Conservation (phyloP, 2,113 vertebrate genomes). For the Phylloscopus trochilus region DNA sequence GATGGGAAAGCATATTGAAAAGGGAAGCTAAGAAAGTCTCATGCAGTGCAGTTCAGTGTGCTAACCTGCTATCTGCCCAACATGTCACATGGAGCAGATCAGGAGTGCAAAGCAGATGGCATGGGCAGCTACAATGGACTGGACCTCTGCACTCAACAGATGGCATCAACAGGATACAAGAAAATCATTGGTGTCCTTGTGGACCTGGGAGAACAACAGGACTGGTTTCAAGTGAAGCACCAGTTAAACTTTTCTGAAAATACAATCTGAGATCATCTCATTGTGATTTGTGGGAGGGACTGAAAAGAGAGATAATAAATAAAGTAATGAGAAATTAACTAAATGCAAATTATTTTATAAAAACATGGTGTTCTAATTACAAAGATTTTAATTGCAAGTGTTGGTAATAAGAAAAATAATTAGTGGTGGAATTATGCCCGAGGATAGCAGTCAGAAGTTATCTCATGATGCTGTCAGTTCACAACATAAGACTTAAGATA, state of each 20-base stretch:
- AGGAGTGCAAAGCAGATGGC: conserved; percentile 19
- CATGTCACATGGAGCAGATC: not conserved
- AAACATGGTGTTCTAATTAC: conserved; percentile 43
- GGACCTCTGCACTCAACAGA: conserved; percentile 41
- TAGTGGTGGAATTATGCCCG: conserved; percentile 37
- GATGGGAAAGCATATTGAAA: not conserved
- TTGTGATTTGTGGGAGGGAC: conserved; percentile 9
- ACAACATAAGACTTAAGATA: not conserved
- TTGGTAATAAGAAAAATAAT: conserved; percentile 61
- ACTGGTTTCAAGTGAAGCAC: not conserved
- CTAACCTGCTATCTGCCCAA: not conserved
- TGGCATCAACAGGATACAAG: conserved; percentile 15
- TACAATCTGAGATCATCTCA: not conserved
- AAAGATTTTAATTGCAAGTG: conserved; percentile 44
- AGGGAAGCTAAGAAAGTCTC: not conserved
- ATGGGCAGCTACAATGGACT: not conserved
- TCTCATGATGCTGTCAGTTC: not conserved
- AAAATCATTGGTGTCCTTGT: not conserved
- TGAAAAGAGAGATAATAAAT: conserved; percentile 35
- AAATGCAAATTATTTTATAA: conserved; percentile 48
- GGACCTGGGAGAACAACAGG: not conserved
- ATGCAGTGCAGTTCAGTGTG: not conserved
- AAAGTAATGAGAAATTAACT: conserved; percentile 58
- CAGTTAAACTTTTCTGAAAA: not conserved
- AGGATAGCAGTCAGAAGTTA: conserved; percentile 27